Percentiles rank a stretch among this genome's conserved stretches.
These are phyloP conservation scores for Garrulus glandarius DNA, from an alignment of 2,797 vertebrate species.

Conservation along the genomic window DNA sequence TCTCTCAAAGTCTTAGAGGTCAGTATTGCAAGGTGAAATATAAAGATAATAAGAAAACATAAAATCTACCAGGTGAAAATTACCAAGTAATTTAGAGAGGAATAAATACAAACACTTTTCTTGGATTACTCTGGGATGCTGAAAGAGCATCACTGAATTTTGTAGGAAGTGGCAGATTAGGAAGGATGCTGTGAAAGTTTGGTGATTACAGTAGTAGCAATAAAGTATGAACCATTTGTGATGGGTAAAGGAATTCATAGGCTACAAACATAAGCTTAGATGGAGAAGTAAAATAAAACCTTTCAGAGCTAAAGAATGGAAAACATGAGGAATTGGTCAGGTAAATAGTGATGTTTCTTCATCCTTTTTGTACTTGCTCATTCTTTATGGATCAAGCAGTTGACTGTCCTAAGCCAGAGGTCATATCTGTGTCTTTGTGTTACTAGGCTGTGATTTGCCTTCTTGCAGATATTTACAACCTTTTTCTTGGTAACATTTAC, in stretches of 20 bases:
- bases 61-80: not conserved
- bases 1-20: not conserved
- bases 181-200: not conserved
- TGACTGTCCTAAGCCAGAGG: not conserved
- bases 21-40: not conserved
- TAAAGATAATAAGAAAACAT: not conserved
- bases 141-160: not conserved
- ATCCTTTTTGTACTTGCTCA: not conserved
- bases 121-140: not conserved
- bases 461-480: not conserved
- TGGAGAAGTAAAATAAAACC: not conserved
- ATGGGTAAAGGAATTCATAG: not conserved
- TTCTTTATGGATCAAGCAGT: not conserved
- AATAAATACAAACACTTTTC: not conserved
- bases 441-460: not conserved
- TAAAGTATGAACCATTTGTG: not conserved
- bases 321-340: not conserved
- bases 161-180: not conserved
- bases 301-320: not conserved
- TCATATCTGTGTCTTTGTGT: not conserved
- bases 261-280: not conserved
- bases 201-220: not conserved
- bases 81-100: not conserved
- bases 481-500: not conserved
- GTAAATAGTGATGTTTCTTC: not conserved